Evolutionary conservation across 2,113 vertebrate species (phyloP).

Genomic region (Patagioenas fasciata): DNA sequence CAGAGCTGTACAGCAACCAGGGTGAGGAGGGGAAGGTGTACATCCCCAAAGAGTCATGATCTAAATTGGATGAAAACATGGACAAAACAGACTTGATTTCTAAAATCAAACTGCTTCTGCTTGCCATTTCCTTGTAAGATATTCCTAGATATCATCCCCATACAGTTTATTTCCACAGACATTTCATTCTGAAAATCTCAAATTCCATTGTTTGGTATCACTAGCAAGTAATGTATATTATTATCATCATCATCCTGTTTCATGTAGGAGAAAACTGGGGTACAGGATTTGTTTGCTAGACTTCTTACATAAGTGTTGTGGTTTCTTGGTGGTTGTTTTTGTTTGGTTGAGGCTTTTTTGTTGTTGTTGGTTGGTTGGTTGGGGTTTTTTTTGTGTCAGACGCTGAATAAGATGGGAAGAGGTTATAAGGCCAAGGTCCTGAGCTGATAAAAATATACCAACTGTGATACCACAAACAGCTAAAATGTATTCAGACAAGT

Average conservation of each 20-base stretch:
- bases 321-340: too few species aligned
- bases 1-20: neutral
- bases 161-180: neutral
- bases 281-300: neutral
- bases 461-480: neutral
- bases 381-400: neutral
- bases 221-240: neutral
- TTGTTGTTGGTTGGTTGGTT: too few species aligned
- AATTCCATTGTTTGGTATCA: neutral
- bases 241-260: neutral
- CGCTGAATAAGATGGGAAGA: neutral
- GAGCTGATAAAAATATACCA: neutral
- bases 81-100: neutral
- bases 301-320: fast-evolving
- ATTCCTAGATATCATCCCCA: neutral
- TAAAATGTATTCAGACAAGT: neutral
- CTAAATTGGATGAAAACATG: neutral
- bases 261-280: neutral
- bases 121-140: neutral
- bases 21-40: neutral
- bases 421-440: neutral
- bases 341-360: too few species aligned
- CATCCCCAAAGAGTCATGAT: neutral
- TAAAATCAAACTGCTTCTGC: neutral
- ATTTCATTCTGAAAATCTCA: neutral